Evolutionary conservation across 2,888 invertebrate species (phyloP).

Genomic region (Abrostola tripartita): DNA sequence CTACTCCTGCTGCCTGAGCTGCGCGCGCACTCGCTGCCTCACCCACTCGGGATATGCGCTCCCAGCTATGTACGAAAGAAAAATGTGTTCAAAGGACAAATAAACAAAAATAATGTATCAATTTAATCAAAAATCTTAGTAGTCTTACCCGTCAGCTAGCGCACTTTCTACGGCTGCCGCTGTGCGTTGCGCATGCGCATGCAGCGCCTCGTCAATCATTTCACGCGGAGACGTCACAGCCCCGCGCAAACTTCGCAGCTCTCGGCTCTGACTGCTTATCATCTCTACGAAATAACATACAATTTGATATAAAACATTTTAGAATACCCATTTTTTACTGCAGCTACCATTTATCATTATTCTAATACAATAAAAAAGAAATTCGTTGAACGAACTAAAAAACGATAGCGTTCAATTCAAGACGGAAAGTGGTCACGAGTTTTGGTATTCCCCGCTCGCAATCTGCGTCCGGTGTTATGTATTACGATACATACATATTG

Average conservation of each 20-base stretch:
- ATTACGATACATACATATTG: too few species aligned
- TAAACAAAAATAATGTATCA: too few species aligned
- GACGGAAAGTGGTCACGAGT: too few species aligned
- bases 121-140: not conserved
- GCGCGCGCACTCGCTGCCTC: slow-evolving; percentile 81
- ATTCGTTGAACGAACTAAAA: too few species aligned
- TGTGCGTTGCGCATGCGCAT: slow-evolving; percentile 70
- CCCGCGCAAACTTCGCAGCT: slow-evolving; percentile 80
- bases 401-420: too few species aligned
- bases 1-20: slow-evolving; percentile 78
- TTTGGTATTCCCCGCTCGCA: too few species aligned
- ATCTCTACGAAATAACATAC: slow-evolving; percentile 70
- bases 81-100: too few species aligned
- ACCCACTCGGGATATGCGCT: slow-evolving; percentile 71
- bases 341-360: too few species aligned
- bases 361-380: too few species aligned
- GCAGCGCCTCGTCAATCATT: slow-evolving; percentile 65
- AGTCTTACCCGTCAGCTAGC: slow-evolving; percentile 70
- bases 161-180: slow-evolving; percentile 73
- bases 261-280: slow-evolving; percentile 80
- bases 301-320: too few species aligned
- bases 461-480: too few species aligned
- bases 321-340: not conserved
- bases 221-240: slow-evolving; percentile 68
- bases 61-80: slow-evolving; percentile 67